Conservation (phyloP, 2,797 vertebrate genomes). For the Sciaenops ocellatus region DNA sequence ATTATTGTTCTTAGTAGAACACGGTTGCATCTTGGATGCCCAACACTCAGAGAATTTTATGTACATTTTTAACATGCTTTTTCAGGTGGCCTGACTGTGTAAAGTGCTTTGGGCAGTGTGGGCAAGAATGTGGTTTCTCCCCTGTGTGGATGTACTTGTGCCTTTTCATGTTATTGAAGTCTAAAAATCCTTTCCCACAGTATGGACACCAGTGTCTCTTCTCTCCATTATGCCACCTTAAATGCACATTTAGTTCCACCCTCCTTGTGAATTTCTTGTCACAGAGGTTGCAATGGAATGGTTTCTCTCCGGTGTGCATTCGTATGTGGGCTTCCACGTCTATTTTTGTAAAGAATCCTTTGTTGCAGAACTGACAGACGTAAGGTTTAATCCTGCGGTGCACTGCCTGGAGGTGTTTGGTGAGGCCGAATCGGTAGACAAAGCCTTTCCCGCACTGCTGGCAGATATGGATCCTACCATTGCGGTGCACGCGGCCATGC, state of each 20-base stretch:
- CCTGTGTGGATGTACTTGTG: constrained; percentile 86
- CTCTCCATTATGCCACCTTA: constrained; percentile 84
- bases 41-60: constrained; percentile 46
- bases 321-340: constrained; percentile 82
- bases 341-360: constrained; percentile 80
- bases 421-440: constrained; percentile 82
- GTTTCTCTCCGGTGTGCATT: constrained; percentile 84
- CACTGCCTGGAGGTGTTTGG: constrained; percentile 83
- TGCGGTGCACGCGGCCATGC: constrained; percentile 80
- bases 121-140: constrained; percentile 85
- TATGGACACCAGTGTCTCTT: constrained; percentile 83
- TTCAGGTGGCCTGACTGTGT: constrained; percentile 84
- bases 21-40: not conserved
- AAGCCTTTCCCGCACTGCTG: constrained; percentile 83
- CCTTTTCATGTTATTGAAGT: constrained; percentile 84
- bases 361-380: constrained; percentile 82
- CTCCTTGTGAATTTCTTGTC: constrained; percentile 80
- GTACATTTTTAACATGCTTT: constrained; percentile 79
- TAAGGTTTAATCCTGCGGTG: constrained; percentile 80
- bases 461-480: constrained; percentile 80
- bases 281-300: constrained; percentile 82
- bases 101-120: constrained; percentile 81
- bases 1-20: not conserved
- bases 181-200: constrained; percentile 86
- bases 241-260: constrained; percentile 83